Percentiles rank a stretch among this genome's conserved stretches.
phyloP scores from a whole-genome alignment of 2,113 vertebrate genomes.

The Syngnathus scovelli region DNA sequence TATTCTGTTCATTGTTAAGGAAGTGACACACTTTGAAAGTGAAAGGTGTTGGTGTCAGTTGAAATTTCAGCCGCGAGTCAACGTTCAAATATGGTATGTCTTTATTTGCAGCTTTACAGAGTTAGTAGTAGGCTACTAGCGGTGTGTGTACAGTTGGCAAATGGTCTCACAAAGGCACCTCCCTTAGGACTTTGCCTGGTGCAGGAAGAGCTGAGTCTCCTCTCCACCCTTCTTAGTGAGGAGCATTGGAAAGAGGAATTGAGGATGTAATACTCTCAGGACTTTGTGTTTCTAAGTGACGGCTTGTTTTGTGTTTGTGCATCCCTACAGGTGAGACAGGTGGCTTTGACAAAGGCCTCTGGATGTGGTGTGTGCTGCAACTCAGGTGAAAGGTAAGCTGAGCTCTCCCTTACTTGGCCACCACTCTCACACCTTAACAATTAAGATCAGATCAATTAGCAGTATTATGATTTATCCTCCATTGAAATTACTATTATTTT shows the following conservation, averaged over 20 bases:
- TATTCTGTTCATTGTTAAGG: slow-evolving; percentile 23
- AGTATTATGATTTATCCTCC: slow-evolving; percentile 8
- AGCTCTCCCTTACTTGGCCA: slow-evolving; percentile 14
- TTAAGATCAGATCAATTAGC: slow-evolving; percentile 2
- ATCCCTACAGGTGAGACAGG: slow-evolving; percentile 52
- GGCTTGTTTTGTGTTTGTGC: slow-evolving; percentile 33
- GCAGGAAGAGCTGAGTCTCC: slow-evolving; percentile 17
- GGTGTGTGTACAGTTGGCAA: slow-evolving; percentile 26
- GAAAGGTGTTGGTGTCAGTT: slow-evolving; percentile 5
- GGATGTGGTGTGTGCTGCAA: slow-evolving; percentile 50
- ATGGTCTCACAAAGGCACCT: slow-evolving; percentile 26
- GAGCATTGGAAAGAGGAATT: slow-evolving; percentile 29
- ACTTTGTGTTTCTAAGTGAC: slow-evolving; percentile 25
- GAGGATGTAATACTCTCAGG: slow-evolving; percentile 16
- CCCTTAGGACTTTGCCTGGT: slow-evolving; percentile 14
- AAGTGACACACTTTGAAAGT: slow-evolving; percentile 12
- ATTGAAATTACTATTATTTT: slow-evolving; percentile 14
- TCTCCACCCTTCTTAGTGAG: slow-evolving; percentile 27
- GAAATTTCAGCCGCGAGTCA: not conserved
- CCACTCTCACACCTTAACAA: slow-evolving; percentile 26
- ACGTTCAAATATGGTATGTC: not conserved
- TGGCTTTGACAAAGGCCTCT: slow-evolving; percentile 46
- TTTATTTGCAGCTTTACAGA: not conserved
- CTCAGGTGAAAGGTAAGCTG: slow-evolving; percentile 66
- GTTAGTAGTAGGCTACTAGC: slow-evolving; percentile 7